phyloP scores from a whole-genome alignment of 2,113 vertebrate genomes.

The Ahaetulla prasina region DNA sequence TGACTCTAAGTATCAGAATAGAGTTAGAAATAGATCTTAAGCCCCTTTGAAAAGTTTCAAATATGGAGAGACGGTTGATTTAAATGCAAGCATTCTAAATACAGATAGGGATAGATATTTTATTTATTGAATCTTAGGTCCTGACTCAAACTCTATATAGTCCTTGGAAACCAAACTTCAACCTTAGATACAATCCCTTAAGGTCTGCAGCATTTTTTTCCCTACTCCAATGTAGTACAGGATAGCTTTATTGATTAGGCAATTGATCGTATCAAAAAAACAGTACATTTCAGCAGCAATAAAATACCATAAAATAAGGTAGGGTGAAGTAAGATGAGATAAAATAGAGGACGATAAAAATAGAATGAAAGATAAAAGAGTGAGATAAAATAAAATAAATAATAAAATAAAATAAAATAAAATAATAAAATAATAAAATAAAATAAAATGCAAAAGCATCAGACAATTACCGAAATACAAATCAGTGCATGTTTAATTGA shows the following conservation, averaged over 20 bases:
- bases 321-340: neutral
- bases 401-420: neutral
- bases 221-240: neutral
- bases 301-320: neutral
- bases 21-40: neutral
- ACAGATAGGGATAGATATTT: neutral
- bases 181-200: neutral
- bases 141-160: neutral
- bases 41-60: too few species aligned
- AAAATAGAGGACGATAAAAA: neutral
- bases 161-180: neutral
- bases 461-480: neutral
- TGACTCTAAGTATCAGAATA: neutral
- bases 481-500: neutral
- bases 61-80: neutral
- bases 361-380: neutral
- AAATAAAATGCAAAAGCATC: neutral
- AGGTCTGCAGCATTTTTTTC: neutral
- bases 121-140: neutral
- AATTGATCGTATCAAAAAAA: neutral
- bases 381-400: neutral
- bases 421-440: neutral
- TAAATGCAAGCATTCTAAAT: neutral
- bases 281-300: neutral
- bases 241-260: neutral